Base-by-base conservation (phyloP, 2,888 invertebrate genomes). In the Cephus spinipes region DNA sequence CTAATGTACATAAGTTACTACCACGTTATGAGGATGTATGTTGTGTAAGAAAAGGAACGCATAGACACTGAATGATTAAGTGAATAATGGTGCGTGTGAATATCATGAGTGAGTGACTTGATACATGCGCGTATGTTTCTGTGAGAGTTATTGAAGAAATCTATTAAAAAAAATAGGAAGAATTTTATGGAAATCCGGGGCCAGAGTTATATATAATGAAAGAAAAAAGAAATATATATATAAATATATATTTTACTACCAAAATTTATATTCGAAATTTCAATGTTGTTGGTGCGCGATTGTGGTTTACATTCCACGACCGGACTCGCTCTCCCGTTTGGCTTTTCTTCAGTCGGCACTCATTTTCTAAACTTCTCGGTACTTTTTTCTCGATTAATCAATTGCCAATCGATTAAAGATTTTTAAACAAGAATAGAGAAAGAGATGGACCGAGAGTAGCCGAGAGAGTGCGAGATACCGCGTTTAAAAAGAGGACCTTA, bases 241-340 rank as follows among this genome's bases (percentile, higher is more conserved):
- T 79, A 87, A 85, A 87, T 86, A 89, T 89, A 90, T 91, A 88
- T 90, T 91, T 91, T 90, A 91, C 85, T 90, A 90, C 88, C 88
- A 89, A 91, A 91, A 91, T 91, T 91, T 91, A 90, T 91, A 91
- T 88, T 90, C 89, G 86, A 91, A 90, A 90, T 91, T 91, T 90
- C 87, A 90, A 90, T 85, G 87, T 90, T 87, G 88, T 89, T 89
- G 87, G 85, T 86, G 86, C 87, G 86, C 86, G 87, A 87, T 88
- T 89, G 90, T 90, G 89, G 89, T 87, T 90, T 88, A 91, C 90
- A 91, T 91, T 91, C 91, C 90, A 89, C 90, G 87, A 88, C 85
- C 85, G 84, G 84, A 83, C 55, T 71, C 33, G 71, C 33, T 31
- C 33, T 33, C 55, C 55, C 55, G 71, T 33, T 31, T 33, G 71